Percentiles rank a stretch among this genome's conserved stretches.
Conservation (phyloP, 30 jellyfish, hydroid and myxozoan genomes). For the Pseudorhiza aurosa region DNA sequence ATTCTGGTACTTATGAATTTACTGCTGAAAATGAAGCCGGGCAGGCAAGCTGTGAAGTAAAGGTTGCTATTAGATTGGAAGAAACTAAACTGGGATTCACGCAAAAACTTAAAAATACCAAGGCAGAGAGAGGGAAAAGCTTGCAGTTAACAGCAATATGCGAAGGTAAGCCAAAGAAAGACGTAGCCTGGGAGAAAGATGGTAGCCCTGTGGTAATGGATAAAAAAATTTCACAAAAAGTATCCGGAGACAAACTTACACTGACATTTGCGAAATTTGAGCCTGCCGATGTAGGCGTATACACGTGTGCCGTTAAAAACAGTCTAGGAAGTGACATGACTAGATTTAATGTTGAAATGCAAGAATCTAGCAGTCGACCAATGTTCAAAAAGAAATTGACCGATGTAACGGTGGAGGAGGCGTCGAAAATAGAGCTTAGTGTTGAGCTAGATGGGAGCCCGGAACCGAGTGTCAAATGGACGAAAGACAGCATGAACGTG, state of each 20-base stretch:
- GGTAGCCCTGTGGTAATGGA: slow-evolving; percentile 28
- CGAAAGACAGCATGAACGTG: slow-evolving; percentile 34
- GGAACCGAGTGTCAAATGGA: slow-evolving; percentile 81
- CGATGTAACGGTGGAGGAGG: slow-evolving; percentile 62
- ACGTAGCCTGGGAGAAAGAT: slow-evolving; percentile 70
- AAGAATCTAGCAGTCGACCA: slow-evolving; percentile 56
- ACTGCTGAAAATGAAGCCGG: slow-evolving; percentile 83
- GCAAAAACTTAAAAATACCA: slow-evolving; percentile 22
- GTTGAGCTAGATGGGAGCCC: slow-evolving; percentile 82
- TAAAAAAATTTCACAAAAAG: slow-evolving; percentile 8
- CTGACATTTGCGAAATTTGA: slow-evolving; percentile 24
- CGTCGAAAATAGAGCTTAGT: slow-evolving; percentile 35
- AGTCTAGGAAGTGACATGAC: slow-evolving; percentile 48
- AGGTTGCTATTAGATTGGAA: slow-evolving; percentile 48
- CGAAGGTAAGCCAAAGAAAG: slow-evolving; percentile 78
- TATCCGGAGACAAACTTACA: slow-evolving; percentile 16
- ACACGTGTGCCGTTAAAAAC: slow-evolving; percentile 49
- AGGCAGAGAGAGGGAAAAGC: slow-evolving; percentile 28
- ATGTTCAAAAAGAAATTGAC: slow-evolving; percentile 48
- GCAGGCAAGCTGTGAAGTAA: slow-evolving; percentile 36
- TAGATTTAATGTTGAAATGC: background rate
- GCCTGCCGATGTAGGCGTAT: slow-evolving; percentile 60
- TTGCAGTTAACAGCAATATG: slow-evolving; percentile 52
- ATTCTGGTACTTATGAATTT: slow-evolving; percentile 73
- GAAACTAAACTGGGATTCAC: slow-evolving; percentile 63